Evolutionary conservation across 1,140 invertebrate species (phyloP), one percentile per base, ranked within the genome.

Genomic region (Drosophila mauritiana): DNA sequence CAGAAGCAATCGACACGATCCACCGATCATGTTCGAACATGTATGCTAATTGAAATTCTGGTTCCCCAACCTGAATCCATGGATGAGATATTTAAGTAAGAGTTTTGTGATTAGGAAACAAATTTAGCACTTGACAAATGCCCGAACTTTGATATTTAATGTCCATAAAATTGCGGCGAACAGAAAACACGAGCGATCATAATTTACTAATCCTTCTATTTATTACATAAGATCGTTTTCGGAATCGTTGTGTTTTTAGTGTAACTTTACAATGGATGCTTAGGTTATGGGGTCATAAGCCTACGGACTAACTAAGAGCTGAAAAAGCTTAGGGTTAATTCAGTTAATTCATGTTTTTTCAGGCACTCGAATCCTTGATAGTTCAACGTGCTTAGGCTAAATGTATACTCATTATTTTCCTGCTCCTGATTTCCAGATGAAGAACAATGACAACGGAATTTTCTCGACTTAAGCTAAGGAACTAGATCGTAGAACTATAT

Each of bases 141-240:
- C 20, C 51, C 64, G 67, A 70, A 70, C 67, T 70, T 70, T 70
- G 64, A 49, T 70, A 70, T 70, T 69, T 70, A 27, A 56, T 39
- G 39, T 10, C 39, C 42, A 72, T 68, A 49, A 13, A 55, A 55
- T 55, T 45, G 12, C 5, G 42, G 25, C 6, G n/a, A 8, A 39
- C 34, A 25, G 27, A 17, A 39, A 15, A 37, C 27, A 22, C 3
- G 17, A 10, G 5, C n/a, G 12, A 55, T 76, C 69, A 88, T 86
- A 86, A 86, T 83, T 86, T 86, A 86, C 67, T 86, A 83, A 69
- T 69, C 62, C 37, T 79, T 73, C 78, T 40, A 65, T 72, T 88
- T 82, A 78, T 86, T 82, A 76, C 65, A 86, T 80, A 61, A 79
- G 56, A 67, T 89, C 83, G 80, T 88, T 77, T 79, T 83, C 75